These are phyloP conservation scores for Zhuqinia jingwanae DNA, from an alignment of 2,888 invertebrate genomes.

Conservation along the genomic window DNA sequence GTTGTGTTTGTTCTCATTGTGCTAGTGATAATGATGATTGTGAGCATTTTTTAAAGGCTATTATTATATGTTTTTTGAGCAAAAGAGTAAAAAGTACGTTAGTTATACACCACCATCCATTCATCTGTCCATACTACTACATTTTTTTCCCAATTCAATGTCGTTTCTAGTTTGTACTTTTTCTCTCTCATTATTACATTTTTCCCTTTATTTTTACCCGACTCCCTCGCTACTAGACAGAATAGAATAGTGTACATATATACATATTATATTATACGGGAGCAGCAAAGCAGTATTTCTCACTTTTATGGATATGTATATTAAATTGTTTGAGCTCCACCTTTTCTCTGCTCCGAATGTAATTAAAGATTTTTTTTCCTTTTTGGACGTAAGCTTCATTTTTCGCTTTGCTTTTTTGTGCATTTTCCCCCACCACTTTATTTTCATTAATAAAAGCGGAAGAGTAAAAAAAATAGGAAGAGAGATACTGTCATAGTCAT, in stretches of 20 bases:
- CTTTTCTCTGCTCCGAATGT: constrained; percentile 79
- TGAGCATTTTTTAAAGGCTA: constrained; percentile 38
- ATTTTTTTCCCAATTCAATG: constrained; percentile 53
- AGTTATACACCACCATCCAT: constrained; percentile 33
- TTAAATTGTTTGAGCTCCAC: constrained; percentile 78
- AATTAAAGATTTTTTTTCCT: constrained; percentile 78
- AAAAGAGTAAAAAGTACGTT: constrained; percentile 38
- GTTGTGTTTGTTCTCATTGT: constrained; percentile 2
- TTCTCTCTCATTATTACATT: constrained; percentile 46
- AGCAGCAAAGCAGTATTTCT: constrained; percentile 31
- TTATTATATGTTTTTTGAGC: constrained; percentile 46
- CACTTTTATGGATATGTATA: constrained; percentile 76
- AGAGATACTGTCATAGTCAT: not conserved
- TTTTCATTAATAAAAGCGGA: constrained; percentile 69
- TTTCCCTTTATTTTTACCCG: constrained; percentile 52
- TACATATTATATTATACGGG: too few species aligned
- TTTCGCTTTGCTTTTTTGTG: constrained; percentile 10
- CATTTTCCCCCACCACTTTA: constrained; percentile 50
- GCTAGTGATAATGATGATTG: constrained; percentile 18
- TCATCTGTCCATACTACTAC: constrained; percentile 67
- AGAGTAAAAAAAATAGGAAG: not conserved
- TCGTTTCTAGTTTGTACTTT: constrained; percentile 21
- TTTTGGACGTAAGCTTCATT: constrained; percentile 1
- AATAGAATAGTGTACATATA: too few species aligned
- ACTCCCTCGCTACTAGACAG: too few species aligned